These are phyloP conservation scores for Sebastes fasciatus DNA, from an alignment of 2,113 vertebrate genomes.

Conservation along the genomic window DNA sequence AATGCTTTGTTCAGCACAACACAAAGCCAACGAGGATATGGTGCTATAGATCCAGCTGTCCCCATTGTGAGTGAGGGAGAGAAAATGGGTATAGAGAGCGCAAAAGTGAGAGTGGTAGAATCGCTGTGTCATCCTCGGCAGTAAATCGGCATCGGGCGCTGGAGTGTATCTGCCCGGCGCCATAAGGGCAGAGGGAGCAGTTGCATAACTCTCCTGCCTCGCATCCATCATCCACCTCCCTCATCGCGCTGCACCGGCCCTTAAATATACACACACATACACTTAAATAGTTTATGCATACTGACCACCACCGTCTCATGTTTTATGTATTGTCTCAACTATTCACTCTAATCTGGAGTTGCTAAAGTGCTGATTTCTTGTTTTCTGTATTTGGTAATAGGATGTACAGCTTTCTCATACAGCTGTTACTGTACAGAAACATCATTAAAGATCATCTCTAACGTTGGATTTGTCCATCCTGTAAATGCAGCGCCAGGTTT, in stretches of 20 bases:
- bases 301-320: too few relatives aligned
- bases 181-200: constrained; percentile 75
- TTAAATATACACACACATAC: constrained; percentile 27
- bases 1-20: constrained; percentile 83
- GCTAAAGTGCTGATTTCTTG: too few relatives aligned
- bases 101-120: constrained; percentile 68
- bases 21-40: constrained; percentile 78
- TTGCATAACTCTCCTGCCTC: constrained; percentile 79
- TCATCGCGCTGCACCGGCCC: constrained; percentile 42
- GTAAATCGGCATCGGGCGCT: constrained; percentile 79
- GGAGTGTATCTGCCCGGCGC: constrained; percentile 71
- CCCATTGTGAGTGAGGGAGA: constrained; percentile 71
- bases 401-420: too few relatives aligned
- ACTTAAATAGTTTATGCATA: background rate
- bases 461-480: too few relatives aligned
- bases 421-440: too few relatives aligned
- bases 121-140: constrained; percentile 84
- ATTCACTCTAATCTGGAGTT: too few relatives aligned
- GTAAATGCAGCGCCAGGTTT: too few relatives aligned
- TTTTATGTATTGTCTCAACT: too few relatives aligned
- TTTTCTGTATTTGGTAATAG: too few relatives aligned
- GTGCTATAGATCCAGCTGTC: constrained; percentile 79
- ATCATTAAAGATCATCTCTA: too few relatives aligned
- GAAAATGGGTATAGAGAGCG: constrained; percentile 66
- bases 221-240: constrained; percentile 67